phyloP scores from a whole-genome alignment of 2,113 vertebrate species.

The Pituophis catenifer region DNA sequence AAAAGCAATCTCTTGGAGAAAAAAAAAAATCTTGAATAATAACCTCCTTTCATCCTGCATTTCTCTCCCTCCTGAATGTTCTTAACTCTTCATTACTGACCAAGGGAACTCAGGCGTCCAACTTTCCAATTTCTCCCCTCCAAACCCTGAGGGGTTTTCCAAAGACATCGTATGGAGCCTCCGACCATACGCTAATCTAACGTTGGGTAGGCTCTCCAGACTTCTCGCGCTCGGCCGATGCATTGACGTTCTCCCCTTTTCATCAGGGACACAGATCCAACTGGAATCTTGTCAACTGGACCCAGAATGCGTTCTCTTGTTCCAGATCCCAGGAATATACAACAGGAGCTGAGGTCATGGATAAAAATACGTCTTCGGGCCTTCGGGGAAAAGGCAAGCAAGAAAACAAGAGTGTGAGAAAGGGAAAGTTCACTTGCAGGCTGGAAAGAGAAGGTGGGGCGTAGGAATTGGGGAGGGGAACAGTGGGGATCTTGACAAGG shows the following conservation, averaged over 20 bases:
- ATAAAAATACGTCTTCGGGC: conserved; percentile 11
- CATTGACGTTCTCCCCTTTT: not conserved
- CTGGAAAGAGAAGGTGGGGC: not conserved
- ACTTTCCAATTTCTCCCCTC: not conserved
- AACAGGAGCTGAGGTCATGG: conserved; percentile 37
- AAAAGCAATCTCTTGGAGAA: not conserved
- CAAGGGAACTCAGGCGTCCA: not conserved
- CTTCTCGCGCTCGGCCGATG: not conserved
- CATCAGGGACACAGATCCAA: not conserved
- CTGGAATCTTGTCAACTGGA: conserved; percentile 18
- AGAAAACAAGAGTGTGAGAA: conserved; percentile 22
- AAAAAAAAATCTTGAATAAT: not conserved
- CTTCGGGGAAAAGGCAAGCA: not conserved
- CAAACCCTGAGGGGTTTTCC: not conserved
- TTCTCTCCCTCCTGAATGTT: too few relatives aligned
- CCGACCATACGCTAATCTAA: not conserved
- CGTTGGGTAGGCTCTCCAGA: not conserved
- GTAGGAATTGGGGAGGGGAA: conserved; percentile 28
- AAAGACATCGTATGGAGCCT: not conserved
- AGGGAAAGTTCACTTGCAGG: not conserved
- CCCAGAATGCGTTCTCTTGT: not conserved
- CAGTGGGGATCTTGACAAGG: not conserved
- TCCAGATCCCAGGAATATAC: conserved; percentile 31
- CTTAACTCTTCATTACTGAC: too few relatives aligned
- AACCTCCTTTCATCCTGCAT: not conserved